Evolutionary conservation across 2,797 vertebrate genomes (phyloP).

Genomic region (Anas capensis): DNA sequence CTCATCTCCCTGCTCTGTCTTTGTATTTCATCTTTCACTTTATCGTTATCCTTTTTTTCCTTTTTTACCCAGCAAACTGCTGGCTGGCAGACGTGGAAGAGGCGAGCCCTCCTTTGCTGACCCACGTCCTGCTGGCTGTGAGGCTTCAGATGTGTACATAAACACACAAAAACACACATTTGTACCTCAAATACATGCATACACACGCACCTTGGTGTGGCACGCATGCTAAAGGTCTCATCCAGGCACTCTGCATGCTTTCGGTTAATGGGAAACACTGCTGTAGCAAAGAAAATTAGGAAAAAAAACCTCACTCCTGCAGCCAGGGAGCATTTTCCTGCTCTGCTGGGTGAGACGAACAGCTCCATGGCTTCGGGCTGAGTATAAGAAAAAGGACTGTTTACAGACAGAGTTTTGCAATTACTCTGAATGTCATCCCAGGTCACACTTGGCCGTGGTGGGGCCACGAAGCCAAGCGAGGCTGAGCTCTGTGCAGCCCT

Average conservation of each 20-base stretch:
- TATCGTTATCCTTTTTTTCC: not conserved
- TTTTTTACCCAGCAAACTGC: not conserved
- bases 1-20: fast-evolving
- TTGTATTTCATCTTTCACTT: not conserved
- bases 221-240: fast-evolving
- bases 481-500: not conserved
- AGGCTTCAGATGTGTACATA: not conserved
- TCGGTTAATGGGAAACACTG: not conserved
- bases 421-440: not conserved
- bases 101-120: not conserved
- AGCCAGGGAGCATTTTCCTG: constrained; percentile 13
- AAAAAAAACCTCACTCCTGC: not conserved
- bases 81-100: not conserved
- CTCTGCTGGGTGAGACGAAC: not conserved
- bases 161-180: too few species aligned
- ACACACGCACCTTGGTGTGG: too few species aligned
- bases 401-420: constrained; percentile 63
- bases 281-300: not conserved
- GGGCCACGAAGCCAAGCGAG: not conserved
- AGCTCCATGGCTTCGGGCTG: not conserved
- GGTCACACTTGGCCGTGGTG: not conserved
- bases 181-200: too few species aligned
- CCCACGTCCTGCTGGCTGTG: not conserved
- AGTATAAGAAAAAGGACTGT: not conserved
- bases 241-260: not conserved